Percentiles rank a stretch among this genome's conserved stretches.
These are phyloP conservation scores for Etheostoma nigrum DNA, from an alignment of 2,797 vertebrate species.

Conservation along the genomic window DNA sequence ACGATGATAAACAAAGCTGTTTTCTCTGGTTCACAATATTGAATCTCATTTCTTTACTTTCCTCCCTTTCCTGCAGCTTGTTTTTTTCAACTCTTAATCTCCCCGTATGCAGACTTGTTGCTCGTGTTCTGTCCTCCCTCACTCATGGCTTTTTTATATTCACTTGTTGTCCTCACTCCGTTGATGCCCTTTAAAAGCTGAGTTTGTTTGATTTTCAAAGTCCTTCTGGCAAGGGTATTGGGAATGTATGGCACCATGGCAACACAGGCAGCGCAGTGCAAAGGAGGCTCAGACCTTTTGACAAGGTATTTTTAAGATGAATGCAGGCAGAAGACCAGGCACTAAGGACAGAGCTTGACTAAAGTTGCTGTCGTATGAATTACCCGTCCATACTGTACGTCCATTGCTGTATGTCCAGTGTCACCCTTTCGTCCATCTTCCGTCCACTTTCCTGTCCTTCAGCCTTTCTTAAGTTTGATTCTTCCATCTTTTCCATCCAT, in stretches of 20 bases:
- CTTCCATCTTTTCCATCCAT: not conserved
- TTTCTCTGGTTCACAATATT: slow-evolving; percentile 17
- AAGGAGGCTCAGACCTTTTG: slow-evolving; percentile 1
- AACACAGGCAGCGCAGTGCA: slow-evolving; percentile 23
- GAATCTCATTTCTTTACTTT: not conserved
- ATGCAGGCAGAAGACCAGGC: slow-evolving; percentile 11
- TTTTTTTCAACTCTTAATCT: slow-evolving; percentile 43
- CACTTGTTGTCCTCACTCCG: slow-evolving; percentile 8
- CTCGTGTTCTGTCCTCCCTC: not conserved
- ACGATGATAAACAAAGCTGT: slow-evolving; percentile 14
- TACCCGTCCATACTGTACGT: not conserved
- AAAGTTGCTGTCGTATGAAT: not conserved
- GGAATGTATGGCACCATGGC: slow-evolving; percentile 46
- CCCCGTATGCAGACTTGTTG: slow-evolving; percentile 43
- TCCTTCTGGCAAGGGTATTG: slow-evolving; percentile 8
- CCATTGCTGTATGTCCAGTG: not conserved
- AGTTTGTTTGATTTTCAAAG: slow-evolving; percentile 34
- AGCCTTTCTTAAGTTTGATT: not conserved
- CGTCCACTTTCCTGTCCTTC: not conserved
- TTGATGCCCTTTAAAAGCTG: slow-evolving; percentile 18
- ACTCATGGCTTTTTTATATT: not conserved
- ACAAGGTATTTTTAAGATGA: slow-evolving; percentile 7
- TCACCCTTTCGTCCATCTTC: not conserved
- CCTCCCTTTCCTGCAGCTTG: not conserved
- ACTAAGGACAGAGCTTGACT: not conserved